Base-by-base conservation (phyloP, 2,113 vertebrate genomes). In the Hypocryptadius cinnamomeus region DNA sequence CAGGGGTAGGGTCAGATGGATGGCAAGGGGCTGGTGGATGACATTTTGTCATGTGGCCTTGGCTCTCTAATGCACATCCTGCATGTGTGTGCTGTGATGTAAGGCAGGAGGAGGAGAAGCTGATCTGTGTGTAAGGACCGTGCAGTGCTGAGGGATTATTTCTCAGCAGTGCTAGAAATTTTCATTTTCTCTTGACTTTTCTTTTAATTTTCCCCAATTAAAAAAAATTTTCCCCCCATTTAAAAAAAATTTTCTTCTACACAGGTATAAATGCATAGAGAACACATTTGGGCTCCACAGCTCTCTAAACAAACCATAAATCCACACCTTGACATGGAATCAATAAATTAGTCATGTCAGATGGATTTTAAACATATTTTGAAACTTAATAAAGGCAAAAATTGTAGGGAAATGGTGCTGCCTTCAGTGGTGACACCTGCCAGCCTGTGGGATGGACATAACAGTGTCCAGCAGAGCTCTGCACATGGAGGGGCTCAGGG, bases 381-480 rank as follows among this genome's bases (percentile, higher is more conserved):
- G 45, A 92, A 90, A 65, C 31, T 44, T 66, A 73, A 12, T 68
- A 91, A 93, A 95, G 54, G 76, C 35, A 54, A 35, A 82, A 87
- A 61, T 59, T 18, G 53, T 5, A 68, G 74, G 61, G 79, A 91
- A 82, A 92, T 83, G 53, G 83, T 89, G 87, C 91, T 9, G 17
- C 72, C n/a, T 66, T 92, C 76, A 79, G 90, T 6, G 16, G 87
- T 47, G 54, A 51, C 89, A 90, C 22, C 93, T 96, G 87, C 51
- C 69, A 73, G 50, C 47, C 33, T 40, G 15, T 3, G 66, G 89
- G 42, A 56, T 57, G 54, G 24, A 25, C 6, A n/a, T 31, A 73
- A 42, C 57, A 37, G 33, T 3, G 24, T 33, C 71, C 28, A 47
- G 80, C 87, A 79, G 73, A 94, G 79, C 56, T 83, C 60, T 61